Percentiles rank a stretch among this genome's conserved stretches.
Evolutionary conservation across 2,113 vertebrate species (phyloP).

Genomic region (Centropus unirufus): DNA sequence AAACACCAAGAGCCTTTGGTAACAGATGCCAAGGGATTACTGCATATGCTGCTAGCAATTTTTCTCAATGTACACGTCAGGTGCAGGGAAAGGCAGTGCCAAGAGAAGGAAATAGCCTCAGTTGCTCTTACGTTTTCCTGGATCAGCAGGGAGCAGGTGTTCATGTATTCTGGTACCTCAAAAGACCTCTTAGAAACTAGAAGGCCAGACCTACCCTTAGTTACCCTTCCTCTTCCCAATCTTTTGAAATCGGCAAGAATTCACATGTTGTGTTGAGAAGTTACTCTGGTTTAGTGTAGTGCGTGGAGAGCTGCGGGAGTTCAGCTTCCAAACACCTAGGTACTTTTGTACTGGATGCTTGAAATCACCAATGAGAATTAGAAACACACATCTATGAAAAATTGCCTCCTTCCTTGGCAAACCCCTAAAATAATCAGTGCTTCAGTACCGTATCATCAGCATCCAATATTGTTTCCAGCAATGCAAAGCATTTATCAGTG

Average conservation of each 20-base stretch:
- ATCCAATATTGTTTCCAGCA: not conserved
- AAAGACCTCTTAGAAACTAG: not conserved
- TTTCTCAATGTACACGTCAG: not conserved
- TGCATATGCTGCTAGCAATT: not conserved
- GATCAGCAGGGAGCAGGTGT: not conserved
- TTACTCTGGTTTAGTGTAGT: not conserved
- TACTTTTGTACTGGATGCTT: not conserved
- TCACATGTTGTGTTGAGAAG: not conserved
- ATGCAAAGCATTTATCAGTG: not conserved
- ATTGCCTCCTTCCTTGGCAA: not conserved
- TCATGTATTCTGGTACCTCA: not conserved
- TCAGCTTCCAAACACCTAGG: not conserved
- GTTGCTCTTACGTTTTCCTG: not conserved
- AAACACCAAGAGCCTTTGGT: constrained; percentile 14
- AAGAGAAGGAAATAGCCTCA: not conserved
- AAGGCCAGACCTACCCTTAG: not conserved
- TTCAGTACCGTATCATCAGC: not conserved
- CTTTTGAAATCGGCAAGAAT: not conserved
- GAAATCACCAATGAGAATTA: not conserved
- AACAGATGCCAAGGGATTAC: constrained; percentile 38
- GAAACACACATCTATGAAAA: not conserved
- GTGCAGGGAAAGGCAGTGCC: not conserved
- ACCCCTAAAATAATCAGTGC: not conserved
- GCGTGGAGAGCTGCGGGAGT: not conserved
- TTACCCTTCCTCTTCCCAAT: not conserved